These are phyloP conservation scores for Microctenopoma steveboyesi DNA, from an alignment of 2,797 vertebrate genomes.

Conservation along the genomic window DNA sequence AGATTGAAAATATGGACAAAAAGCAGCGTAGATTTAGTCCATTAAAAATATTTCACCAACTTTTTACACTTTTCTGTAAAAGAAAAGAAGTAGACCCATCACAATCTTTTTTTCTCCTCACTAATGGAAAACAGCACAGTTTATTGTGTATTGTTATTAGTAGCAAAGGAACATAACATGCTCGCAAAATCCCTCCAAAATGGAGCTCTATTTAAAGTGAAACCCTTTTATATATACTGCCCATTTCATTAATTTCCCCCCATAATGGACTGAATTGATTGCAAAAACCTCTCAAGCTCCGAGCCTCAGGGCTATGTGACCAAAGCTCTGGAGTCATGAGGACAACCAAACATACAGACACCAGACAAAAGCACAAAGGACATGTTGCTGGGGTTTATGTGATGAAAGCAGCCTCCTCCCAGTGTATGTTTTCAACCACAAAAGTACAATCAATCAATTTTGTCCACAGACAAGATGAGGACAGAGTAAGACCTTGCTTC, in stretches of 20 bases:
- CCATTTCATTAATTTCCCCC: constrained; percentile 74
- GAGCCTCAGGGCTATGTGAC: constrained; percentile 70
- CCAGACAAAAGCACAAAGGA: constrained; percentile 66
- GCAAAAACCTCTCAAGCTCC: constrained; percentile 70
- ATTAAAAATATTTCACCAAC: constrained; percentile 50
- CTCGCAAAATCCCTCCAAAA: constrained; percentile 54
- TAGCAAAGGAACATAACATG: constrained; percentile 43
- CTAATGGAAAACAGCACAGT: constrained; percentile 49
- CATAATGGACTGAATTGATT: constrained; percentile 79
- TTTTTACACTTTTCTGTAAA: constrained; percentile 36
- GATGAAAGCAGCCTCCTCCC: constrained; percentile 70
- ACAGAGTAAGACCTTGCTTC: constrained; percentile 65
- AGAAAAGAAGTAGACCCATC: constrained; percentile 42
- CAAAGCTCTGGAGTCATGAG: constrained; percentile 58
- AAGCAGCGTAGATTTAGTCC: constrained; percentile 21
- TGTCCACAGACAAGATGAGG: constrained; percentile 75
- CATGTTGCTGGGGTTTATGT: constrained; percentile 63
- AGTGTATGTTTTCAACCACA: constrained; percentile 69
- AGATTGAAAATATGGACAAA: background rate
- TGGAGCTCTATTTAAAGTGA: constrained; percentile 57
- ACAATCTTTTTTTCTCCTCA: constrained; percentile 43
- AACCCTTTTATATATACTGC: constrained; percentile 58
- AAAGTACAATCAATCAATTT: constrained; percentile 84
- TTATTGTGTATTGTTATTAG: constrained; percentile 61
- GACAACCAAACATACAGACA: constrained; percentile 69